phyloP scores from a whole-genome alignment of 1,140 invertebrate genomes.

The Asobara japonica region DNA sequence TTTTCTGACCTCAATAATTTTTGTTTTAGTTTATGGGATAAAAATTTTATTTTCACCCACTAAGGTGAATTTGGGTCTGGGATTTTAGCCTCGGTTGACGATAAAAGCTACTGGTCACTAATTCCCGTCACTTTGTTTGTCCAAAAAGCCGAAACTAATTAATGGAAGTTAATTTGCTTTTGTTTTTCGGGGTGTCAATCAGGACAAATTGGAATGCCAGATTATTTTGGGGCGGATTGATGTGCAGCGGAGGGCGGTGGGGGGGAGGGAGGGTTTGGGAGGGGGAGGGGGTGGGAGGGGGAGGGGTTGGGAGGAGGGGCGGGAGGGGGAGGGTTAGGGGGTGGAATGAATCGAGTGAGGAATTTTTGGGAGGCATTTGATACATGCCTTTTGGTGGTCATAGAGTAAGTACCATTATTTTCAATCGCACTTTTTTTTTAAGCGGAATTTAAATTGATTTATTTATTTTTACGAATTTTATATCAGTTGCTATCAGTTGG shows the following conservation, averaged over 20 bases:
- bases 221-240: not conserved
- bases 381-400: too few species aligned
- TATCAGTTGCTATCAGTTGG: too few species aligned
- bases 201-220: conserved; percentile 24
- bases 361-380: conserved; percentile 1
- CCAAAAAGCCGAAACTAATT: conserved; percentile 12
- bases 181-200: conserved; percentile 26
- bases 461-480: too few species aligned
- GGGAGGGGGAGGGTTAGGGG: not conserved
- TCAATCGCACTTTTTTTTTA: too few species aligned
- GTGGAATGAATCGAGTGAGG: not conserved
- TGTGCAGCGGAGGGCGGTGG: too few species aligned
- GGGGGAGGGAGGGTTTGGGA: too few species aligned
- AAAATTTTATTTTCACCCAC: not conserved
- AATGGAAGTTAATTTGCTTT: conserved; percentile 19
- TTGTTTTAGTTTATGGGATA: not conserved
- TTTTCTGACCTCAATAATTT: conserved; percentile 13
- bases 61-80: not conserved
- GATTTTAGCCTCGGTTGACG: not conserved
- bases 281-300: not conserved
- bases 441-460: too few species aligned
- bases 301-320: not conserved
- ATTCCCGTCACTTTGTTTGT: not conserved
- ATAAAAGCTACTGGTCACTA: not conserved
- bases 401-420: not conserved